Evolutionary conservation across 2,888 invertebrate species (phyloP).

Genomic region (Drosophila pseudotakahashii): DNA sequence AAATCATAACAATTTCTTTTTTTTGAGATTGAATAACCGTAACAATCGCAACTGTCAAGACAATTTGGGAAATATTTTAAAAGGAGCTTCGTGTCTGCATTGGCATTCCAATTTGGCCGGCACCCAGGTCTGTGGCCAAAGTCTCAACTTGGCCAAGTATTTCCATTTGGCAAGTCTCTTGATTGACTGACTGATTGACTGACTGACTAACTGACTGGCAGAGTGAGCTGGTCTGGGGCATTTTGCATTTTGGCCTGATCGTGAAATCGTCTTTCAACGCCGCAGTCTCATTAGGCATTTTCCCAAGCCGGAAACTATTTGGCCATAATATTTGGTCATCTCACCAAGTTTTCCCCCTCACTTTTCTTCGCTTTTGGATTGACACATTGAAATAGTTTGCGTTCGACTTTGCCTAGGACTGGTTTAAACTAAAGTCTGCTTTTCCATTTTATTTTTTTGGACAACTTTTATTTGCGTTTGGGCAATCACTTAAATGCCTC

Average conservation of each 20-base stretch:
- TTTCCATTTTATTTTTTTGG: conserved; percentile 38
- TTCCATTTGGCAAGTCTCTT: conserved; percentile 34
- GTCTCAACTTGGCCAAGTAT: conserved; percentile 38
- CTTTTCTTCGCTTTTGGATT: conserved; percentile 56
- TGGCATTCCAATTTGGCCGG: conserved; percentile 39
- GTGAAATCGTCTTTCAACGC: conserved; percentile 62
- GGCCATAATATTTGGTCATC: conserved; percentile 76
- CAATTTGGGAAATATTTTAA: conserved; percentile 47
- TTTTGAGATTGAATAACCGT: conserved; percentile 40
- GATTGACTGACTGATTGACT: conserved; percentile 19
- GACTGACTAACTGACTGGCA: conserved; percentile 20
- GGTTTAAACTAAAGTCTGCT: conserved; percentile 14
- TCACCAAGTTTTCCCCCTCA: conserved; percentile 54
- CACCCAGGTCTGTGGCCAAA: conserved; percentile 13
- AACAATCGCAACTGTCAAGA: conserved; percentile 34
- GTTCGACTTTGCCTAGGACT: conserved; percentile 8
- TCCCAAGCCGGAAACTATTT: conserved; percentile 78
- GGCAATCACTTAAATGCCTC: conserved; percentile 67
- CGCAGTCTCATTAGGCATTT: conserved; percentile 75
- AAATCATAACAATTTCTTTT: conserved; percentile 43
- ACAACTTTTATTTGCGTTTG: conserved; percentile 51
- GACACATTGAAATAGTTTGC: conserved; percentile 74
- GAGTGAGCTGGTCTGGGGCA: conserved; percentile 19
- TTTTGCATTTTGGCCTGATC: conserved; percentile 53
- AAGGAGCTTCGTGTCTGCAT: conserved; percentile 42